phyloP scores from a whole-genome alignment of 2,797 vertebrate species.

The Melanotaenia pygmaea region DNA sequence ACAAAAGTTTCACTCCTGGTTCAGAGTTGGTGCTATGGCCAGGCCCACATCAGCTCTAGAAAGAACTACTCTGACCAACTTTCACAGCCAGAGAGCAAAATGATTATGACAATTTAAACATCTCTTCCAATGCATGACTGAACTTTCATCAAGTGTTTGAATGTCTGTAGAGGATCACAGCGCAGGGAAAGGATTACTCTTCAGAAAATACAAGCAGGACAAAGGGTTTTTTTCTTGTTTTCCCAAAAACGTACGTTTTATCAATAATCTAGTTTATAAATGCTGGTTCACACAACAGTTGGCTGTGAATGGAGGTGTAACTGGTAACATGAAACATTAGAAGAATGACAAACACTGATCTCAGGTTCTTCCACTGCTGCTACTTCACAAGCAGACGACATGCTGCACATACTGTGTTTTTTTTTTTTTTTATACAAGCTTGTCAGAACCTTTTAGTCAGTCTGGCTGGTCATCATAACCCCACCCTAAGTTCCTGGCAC shows the following conservation, averaged over 20 bases:
- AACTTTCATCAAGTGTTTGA: not conserved
- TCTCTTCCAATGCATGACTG: not conserved
- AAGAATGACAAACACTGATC: not conserved
- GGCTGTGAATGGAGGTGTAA: not conserved
- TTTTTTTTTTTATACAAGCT: not conserved
- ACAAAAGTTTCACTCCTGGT: too few species aligned
- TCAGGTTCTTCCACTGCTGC: not conserved
- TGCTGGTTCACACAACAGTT: not conserved
- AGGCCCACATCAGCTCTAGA: too few species aligned
- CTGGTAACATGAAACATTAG: not conserved
- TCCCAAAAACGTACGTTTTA: too few species aligned
- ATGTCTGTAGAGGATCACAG: not conserved
- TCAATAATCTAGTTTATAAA: not conserved
- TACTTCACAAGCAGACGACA: not conserved
- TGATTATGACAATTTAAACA: not conserved
- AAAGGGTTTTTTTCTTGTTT: not conserved
- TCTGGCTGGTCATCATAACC: not conserved
- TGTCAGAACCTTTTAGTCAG: not conserved
- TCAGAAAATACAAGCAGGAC: too few species aligned
- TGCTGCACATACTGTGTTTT: not conserved
- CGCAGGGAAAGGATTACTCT: not conserved
- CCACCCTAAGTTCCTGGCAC: not conserved
- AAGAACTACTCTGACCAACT: too few species aligned
- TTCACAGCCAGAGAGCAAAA: not conserved
- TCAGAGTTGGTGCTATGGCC: too few species aligned